Percentiles rank a stretch among this genome's conserved stretches.
Conservation (phyloP, 64 coral and sea anemone genomes). For the Actinia tenebrosa region DNA sequence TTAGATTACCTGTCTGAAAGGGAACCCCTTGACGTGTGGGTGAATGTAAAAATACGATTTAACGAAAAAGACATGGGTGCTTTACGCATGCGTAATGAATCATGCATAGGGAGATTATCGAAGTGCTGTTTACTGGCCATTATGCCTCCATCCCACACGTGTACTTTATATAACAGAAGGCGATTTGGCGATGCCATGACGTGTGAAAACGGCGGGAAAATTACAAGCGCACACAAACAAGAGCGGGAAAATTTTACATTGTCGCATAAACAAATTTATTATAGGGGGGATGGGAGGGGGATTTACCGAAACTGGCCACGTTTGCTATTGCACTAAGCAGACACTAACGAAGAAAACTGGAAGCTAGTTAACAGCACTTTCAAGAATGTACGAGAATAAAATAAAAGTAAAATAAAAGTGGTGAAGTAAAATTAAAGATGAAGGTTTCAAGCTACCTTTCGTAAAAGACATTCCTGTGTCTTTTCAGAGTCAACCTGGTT, state of each 20-base stretch:
- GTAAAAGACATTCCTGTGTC: constrained; percentile 64
- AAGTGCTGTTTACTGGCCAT: neutral
- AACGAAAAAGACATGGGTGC: neutral
- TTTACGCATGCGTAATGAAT: neutral
- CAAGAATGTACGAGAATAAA: constrained; percentile 20
- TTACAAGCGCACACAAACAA: too few relatives aligned
- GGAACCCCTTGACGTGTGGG: neutral
- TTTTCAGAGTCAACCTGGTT: constrained; percentile 58
- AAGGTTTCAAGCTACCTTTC: constrained; percentile 62
- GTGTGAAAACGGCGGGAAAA: neutral
- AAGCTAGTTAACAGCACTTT: constrained; percentile 6
- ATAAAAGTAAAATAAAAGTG: constrained; percentile 35
- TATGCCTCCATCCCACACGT: too few relatives aligned
- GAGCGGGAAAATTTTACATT: too few relatives aligned
- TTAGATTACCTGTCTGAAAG: neutral
- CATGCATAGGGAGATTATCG: neutral
- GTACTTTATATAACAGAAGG: neutral
- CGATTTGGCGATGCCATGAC: too few relatives aligned
- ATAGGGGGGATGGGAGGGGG: too few relatives aligned
- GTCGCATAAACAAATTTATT: too few relatives aligned
- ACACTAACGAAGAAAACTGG: neutral
- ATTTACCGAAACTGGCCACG: too few relatives aligned
- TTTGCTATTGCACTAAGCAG: too few relatives aligned
- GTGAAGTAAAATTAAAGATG: constrained; percentile 29
- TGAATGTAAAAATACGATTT: neutral